Evolutionary conservation across 2,888 invertebrate species (phyloP).

Genomic region (Odiellus spinosus): DNA sequence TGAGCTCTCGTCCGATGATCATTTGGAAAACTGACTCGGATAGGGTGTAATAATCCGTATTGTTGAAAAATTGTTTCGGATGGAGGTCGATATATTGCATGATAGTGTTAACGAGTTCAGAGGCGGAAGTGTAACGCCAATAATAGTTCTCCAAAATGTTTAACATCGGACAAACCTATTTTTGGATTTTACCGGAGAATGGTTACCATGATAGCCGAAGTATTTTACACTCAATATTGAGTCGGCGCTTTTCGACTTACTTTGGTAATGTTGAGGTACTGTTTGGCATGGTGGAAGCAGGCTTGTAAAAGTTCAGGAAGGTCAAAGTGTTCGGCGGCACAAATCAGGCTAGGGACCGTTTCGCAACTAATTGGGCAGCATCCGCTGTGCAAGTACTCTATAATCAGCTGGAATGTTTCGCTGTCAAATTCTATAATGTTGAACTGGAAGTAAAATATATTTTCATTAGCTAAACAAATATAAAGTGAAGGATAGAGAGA

Average conservation of each 20-base stretch:
- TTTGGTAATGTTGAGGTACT: conserved; percentile 77
- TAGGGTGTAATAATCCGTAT: conserved; percentile 63
- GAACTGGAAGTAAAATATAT: conserved; percentile 43
- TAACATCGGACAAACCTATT: conserved; percentile 75
- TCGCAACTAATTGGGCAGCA: conserved; percentile 81
- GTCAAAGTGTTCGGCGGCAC: conserved; percentile 87
- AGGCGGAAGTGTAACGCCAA: conserved; percentile 86
- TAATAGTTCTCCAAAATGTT: conserved; percentile 84
- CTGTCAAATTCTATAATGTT: conserved; percentile 89
- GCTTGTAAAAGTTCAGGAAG: conserved; percentile 79
- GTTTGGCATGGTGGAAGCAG: conserved; percentile 88
- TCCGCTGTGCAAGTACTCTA: conserved; percentile 83
- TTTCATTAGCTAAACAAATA: too few species aligned
- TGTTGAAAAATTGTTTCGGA: conserved; percentile 65
- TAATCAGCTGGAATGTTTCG: conserved; percentile 72
- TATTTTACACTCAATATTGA: too few species aligned
- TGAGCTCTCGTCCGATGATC: conserved; percentile 61
- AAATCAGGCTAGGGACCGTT: conserved; percentile 78
- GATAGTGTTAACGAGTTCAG: conserved; percentile 86
- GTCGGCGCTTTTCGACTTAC: too few species aligned
- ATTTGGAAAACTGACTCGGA: conserved; percentile 90
- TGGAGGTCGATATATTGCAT: conserved; percentile 74
- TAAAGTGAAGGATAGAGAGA: too few species aligned
- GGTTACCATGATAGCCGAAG: not conserved
- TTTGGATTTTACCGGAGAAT: too few species aligned